Evolutionary conservation across 2,113 vertebrate species (phyloP).

Genomic region (Gnathonemus longibarbis): DNA sequence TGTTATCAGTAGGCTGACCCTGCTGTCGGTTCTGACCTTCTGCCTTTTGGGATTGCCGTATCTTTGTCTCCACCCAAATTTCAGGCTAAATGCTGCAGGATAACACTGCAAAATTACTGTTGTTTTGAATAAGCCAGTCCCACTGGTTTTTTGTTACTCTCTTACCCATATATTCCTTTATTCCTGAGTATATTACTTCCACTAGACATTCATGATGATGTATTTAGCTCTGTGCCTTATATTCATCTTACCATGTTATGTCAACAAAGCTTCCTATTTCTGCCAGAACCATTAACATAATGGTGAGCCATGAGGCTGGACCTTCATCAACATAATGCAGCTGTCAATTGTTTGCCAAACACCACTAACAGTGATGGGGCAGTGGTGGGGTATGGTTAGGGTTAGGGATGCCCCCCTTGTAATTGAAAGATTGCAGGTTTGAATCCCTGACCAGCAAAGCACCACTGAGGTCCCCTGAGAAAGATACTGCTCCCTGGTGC

Average conservation of each 20-base stretch:
- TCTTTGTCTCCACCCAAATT: neutral
- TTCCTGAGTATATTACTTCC: neutral
- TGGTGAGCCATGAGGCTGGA: neutral
- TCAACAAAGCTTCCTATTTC: neutral
- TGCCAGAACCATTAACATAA: neutral
- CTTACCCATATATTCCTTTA: neutral
- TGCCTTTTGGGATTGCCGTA: neutral
- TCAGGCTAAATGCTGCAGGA: neutral
- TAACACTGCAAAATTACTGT: neutral
- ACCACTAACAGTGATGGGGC: neutral
- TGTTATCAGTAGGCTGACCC: neutral
- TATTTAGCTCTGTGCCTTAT: neutral
- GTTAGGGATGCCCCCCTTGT: too few species aligned
- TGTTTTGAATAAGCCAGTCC: neutral
- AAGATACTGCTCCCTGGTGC: too few species aligned
- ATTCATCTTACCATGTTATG: neutral
- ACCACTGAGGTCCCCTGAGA: too few species aligned
- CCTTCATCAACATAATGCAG: neutral
- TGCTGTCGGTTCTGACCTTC: neutral
- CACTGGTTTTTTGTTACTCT: neutral
- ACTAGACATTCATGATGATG: neutral
- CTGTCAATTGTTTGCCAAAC: neutral
- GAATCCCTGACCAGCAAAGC: too few species aligned
- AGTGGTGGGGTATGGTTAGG: too few species aligned
- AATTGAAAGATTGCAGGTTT: too few species aligned